These are phyloP conservation scores for Tachina lurida DNA, from an alignment of 2,888 invertebrate genomes.

Conservation along the genomic window DNA sequence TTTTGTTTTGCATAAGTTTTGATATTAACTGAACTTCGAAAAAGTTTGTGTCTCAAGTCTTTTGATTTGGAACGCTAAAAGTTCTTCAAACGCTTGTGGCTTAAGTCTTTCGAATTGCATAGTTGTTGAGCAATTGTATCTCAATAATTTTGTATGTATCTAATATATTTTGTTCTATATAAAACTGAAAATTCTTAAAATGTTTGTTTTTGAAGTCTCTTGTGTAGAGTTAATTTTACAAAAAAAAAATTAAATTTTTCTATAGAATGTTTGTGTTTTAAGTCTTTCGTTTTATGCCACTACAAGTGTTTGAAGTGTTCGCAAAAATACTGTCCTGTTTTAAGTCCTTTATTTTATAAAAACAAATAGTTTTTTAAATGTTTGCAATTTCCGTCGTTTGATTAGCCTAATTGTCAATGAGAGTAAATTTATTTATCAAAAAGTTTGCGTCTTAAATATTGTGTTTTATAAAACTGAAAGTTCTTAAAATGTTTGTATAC, in stretches of 20 bases:
- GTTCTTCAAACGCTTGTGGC: not conserved
- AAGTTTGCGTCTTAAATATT: too few species aligned
- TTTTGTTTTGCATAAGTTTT: too few species aligned
- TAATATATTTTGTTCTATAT: not conserved
- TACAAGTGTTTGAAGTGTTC: not conserved
- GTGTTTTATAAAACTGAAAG: not conserved
- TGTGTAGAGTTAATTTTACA: too few species aligned
- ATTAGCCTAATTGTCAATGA: not conserved
- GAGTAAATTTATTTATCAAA: too few species aligned
- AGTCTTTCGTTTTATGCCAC: conserved; percentile 10
- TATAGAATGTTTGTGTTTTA: conserved; percentile 39
- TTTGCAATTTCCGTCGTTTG: conserved; percentile 39
- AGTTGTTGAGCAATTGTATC: not conserved
- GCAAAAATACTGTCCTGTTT: not conserved
- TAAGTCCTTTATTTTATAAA: not conserved
- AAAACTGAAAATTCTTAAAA: not conserved
- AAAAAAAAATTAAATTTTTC: too few species aligned
- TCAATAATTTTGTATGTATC: not conserved
- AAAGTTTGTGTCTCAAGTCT: conserved; percentile 34
- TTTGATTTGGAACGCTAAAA: not conserved
- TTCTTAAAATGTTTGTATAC: too few species aligned
- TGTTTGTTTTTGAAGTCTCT: not conserved
- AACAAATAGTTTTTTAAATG: not conserved
- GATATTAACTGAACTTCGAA: too few species aligned
- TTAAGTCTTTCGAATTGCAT: not conserved